These are phyloP conservation scores for Dicerorhinus sumatrensis DNA, from an alignment of 2,113 vertebrate genomes.

Conservation along the genomic window DNA sequence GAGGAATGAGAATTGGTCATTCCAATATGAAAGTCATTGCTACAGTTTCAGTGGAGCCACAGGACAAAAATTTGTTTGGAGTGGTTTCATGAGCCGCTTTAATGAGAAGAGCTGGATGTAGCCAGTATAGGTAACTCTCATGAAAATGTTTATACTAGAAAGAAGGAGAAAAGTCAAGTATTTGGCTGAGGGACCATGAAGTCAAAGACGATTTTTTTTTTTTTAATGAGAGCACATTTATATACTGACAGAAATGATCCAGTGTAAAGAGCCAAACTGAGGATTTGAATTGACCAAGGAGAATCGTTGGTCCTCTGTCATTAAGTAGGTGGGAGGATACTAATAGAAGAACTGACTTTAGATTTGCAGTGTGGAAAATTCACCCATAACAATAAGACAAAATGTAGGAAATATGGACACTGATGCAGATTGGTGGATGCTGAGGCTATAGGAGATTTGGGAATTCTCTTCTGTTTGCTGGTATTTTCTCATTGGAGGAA, in stretches of 20 bases:
- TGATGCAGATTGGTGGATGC: not conserved
- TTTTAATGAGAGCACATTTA: not conserved
- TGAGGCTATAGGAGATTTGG: not conserved
- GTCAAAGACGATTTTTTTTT: not conserved
- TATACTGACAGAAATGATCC: not conserved
- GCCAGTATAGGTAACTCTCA: not conserved
- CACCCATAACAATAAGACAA: not conserved
- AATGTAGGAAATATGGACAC: not conserved
- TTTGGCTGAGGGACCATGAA: not conserved
- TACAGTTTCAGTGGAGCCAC: not conserved
- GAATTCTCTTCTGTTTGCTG: not conserved
- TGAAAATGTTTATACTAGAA: not conserved
- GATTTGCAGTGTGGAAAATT: not conserved
- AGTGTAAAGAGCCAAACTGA: not conserved
- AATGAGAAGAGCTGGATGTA: not conserved
- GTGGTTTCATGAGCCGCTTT: not conserved
- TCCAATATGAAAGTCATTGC: not conserved
- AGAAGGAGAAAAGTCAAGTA: not conserved
- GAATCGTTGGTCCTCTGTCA: not conserved
- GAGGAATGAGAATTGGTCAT: not conserved
- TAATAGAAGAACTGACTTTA: not conserved
- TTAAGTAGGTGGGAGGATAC: not conserved
- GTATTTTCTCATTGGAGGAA: not conserved
- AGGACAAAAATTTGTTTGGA: not conserved
- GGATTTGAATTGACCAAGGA: not conserved